phyloP scores from a whole-genome alignment of 2,797 vertebrate genomes.

The Iguana delicatissima region DNA sequence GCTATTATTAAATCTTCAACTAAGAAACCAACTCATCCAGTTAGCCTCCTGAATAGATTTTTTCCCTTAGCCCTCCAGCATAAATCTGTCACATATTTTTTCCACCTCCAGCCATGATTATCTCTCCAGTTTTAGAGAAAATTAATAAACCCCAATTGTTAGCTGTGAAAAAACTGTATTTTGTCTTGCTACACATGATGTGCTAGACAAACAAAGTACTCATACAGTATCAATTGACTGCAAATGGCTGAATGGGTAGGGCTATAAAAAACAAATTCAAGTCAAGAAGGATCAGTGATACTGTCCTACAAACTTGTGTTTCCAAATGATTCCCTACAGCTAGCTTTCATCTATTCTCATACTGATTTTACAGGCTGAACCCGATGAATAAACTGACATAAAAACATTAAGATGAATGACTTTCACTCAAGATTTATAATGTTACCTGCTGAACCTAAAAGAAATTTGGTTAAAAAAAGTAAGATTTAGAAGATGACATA shows the following conservation, averaged over 20 bases:
- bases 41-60: background rate
- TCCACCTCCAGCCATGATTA: background rate
- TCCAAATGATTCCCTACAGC: constrained; percentile 7
- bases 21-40: background rate
- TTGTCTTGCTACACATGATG: background rate
- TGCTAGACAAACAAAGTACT: background rate
- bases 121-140: background rate
- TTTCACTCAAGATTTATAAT: constrained; percentile 26
- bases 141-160: background rate
- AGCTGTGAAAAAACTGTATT: background rate
- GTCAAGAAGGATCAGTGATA: background rate
- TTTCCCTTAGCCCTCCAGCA: background rate
- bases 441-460: constrained; percentile 7
- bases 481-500: constrained; percentile 19
- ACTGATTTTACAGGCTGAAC: constrained; percentile 15
- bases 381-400: constrained; percentile 1
- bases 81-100: background rate
- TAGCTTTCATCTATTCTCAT: constrained; percentile 4
- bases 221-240: background rate
- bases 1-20: background rate
- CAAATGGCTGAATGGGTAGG: background rate
- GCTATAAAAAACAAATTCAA: background rate
- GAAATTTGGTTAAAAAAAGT: constrained; percentile 6
- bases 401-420: constrained; percentile 2
- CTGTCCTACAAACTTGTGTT: background rate